Conservation (phyloP, 2,797 vertebrate genomes). For the Takifugu rubripes region DNA sequence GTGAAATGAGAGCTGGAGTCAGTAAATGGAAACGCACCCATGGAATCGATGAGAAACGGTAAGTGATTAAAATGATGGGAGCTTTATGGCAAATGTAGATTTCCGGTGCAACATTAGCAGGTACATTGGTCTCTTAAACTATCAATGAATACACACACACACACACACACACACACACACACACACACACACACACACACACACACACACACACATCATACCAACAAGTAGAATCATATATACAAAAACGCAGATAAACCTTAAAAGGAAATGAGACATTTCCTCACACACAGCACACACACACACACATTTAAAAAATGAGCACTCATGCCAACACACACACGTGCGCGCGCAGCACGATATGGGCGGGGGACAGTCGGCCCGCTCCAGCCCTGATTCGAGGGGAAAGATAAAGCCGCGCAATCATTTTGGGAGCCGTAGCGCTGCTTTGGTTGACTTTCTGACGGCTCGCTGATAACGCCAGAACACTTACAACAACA, state of each 20-base stretch:
- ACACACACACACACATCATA: not conserved
- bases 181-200: conserved; percentile 8
- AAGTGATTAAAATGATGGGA: conserved; percentile 1
- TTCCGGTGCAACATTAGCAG: conserved; percentile 21
- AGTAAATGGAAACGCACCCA: not conserved
- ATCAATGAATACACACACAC: conserved; percentile 6
- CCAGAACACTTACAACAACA: conserved; percentile 63
- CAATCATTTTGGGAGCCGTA: conserved; percentile 55
- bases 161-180: not conserved
- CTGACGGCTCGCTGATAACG: conserved; percentile 65
- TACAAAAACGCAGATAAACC: conserved; percentile 57
- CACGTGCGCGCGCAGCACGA: not conserved
- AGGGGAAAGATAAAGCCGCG: conserved; percentile 48
- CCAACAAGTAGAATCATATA: conserved; percentile 1
- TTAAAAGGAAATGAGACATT: conserved; percentile 58
- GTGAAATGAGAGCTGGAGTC: conserved; percentile 1
- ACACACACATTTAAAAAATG: not conserved
- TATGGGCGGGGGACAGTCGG: conserved; percentile 36
- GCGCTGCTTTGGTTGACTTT: conserved; percentile 49
- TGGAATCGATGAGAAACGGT: not conserved
- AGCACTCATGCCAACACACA: not conserved
- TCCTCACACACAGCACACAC: conserved; percentile 47
- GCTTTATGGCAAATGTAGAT: conserved; percentile 17
- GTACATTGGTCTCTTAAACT: conserved; percentile 29
- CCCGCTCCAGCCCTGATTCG: conserved; percentile 44